Percentiles rank a stretch among this genome's conserved stretches.
phyloP scores from a whole-genome alignment of 2,888 invertebrate genomes.

The Caprella mutica region DNA sequence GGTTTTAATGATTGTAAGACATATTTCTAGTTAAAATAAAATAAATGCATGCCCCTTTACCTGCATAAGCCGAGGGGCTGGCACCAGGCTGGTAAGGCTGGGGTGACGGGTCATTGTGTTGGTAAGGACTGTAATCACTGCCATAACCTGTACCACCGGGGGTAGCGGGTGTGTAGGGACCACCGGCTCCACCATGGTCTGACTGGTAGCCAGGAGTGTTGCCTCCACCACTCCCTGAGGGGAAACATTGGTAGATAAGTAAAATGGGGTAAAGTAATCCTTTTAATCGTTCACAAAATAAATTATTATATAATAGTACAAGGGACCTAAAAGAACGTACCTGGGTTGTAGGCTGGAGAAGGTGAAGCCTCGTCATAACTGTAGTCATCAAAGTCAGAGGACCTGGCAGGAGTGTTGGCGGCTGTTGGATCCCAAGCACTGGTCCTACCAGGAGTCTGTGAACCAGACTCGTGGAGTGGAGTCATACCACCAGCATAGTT shows the following conservation, averaged over 20 bases:
- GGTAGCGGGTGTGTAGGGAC: slow-evolving; percentile 85
- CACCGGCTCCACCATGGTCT: slow-evolving; percentile 35
- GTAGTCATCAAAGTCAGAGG: slow-evolving; percentile 62
- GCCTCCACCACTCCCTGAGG: not conserved
- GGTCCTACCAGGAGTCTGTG: slow-evolving; percentile 67
- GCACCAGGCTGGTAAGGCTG: slow-evolving; percentile 23
- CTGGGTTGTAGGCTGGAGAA: slow-evolving; percentile 61
- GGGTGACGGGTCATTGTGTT: slow-evolving; percentile 67
- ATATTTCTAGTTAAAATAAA: too few relatives aligned
- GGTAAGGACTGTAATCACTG: slow-evolving; percentile 68
- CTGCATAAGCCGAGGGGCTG: too few relatives aligned
- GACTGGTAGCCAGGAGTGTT: slow-evolving; percentile 28
- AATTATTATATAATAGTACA: too few relatives aligned
- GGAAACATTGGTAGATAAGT: too few relatives aligned
- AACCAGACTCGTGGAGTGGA: slow-evolving; percentile 78
- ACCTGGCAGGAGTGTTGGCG: slow-evolving; percentile 72
- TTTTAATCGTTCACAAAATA: too few relatives aligned
- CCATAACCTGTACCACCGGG: slow-evolving; percentile 87
- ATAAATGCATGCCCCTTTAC: too few relatives aligned
- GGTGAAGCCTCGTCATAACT: slow-evolving; percentile 58
- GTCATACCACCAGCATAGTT: slow-evolving; percentile 87
- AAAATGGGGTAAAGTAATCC: too few relatives aligned
- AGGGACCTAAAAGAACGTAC: too few relatives aligned
- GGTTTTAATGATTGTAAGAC: too few relatives aligned
- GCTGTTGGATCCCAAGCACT: slow-evolving; percentile 83